Evolutionary conservation across 2,888 invertebrate species (phyloP).

Genomic region (Drosophila heteroneura): DNA sequence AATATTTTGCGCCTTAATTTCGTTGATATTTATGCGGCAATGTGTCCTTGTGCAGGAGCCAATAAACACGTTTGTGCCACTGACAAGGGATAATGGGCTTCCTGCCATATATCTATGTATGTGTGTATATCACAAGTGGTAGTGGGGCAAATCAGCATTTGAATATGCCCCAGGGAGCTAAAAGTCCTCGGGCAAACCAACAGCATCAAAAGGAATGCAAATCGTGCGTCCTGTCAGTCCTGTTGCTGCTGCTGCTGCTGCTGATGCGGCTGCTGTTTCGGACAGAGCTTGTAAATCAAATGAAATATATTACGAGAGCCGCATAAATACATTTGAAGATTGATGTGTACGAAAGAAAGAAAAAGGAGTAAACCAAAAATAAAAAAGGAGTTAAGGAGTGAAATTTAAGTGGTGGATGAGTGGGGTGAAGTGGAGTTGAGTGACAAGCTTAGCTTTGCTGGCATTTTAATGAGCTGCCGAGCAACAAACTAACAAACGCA

Average conservation of each 20-base stretch:
- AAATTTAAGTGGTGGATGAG: neutral
- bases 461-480: slow-evolving; percentile 76
- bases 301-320: slow-evolving; percentile 72
- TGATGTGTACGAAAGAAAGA: slow-evolving; percentile 53
- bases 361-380: neutral
- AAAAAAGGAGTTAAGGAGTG: slow-evolving; percentile 35
- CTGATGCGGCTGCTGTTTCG: slow-evolving; percentile 20
- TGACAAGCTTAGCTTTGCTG: slow-evolving; percentile 32
- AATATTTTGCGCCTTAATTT: slow-evolving; percentile 74
- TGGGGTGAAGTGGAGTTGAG: slow-evolving; percentile 3
- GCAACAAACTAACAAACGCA: slow-evolving; percentile 56
- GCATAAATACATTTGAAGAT: slow-evolving; percentile 70
- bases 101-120: slow-evolving; percentile 33
- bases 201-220: slow-evolving; percentile 75
- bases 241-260: slow-evolving; percentile 13
- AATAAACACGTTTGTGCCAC: slow-evolving; percentile 79
- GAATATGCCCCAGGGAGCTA: slow-evolving; percentile 73
- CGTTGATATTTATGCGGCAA: slow-evolving; percentile 80
- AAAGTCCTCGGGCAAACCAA: slow-evolving; percentile 3
- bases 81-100: slow-evolving; percentile 81
- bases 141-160: slow-evolving; percentile 69
- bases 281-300: slow-evolving; percentile 73
- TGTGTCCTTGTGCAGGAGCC: slow-evolving; percentile 68
- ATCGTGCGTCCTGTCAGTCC: slow-evolving; percentile 61
- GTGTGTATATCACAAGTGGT: slow-evolving; percentile 2